Base-by-base conservation (phyloP, 1,140 invertebrate species). In the Drosophila micromelanica region DNA sequence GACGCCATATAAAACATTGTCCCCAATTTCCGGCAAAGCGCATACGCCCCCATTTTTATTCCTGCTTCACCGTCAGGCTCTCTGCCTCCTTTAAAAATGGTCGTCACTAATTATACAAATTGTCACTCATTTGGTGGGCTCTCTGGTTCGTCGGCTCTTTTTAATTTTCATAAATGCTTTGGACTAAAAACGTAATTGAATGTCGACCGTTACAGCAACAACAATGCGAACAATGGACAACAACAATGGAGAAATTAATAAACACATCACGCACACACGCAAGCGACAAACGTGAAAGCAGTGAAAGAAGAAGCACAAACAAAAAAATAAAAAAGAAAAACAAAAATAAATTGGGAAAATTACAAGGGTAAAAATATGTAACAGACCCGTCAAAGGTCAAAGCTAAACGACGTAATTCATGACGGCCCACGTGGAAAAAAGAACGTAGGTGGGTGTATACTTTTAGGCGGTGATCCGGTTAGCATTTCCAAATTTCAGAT, bases 81-180 rank as follows among this genome's bases (percentile, higher is more conserved):
- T 3, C 4, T 7, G 6, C 8, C 40, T 23, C 1, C 15, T 43
- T 11, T n/a, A 15, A 27, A 5, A 5, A 27, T 27, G 27, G 3
- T 27, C 11, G n/a, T 7, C 57, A 60, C 69, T 76, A 78, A 78
- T 78, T 78, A 78, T 76, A 78, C 69, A 76, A 78, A 78, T 78
- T 78, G 76, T 78, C 76, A 78, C 76, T 76, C 68, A 67, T 76
- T 76, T 49, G 57, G 30, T 61, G 55, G 63, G 17, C 32, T 23
- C 57, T 17, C 11, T 59, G 32, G 46, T 15, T 45, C 17, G 49
- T 56, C 20, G 57, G 57, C 45, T 68, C 57, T 64, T 76, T 78
- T 76, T 78, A 78, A 76, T 78, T 78, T 78, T 60, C 76, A 78
- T 78, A 78, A 78, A 78, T 78, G 76, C 69, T 72, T 76, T 73